Percentiles rank a stretch among this genome's conserved stretches.
These are phyloP conservation scores for Psilopsiagon aymara DNA, from an alignment of 2,113 vertebrate genomes.

Conservation along the genomic window DNA sequence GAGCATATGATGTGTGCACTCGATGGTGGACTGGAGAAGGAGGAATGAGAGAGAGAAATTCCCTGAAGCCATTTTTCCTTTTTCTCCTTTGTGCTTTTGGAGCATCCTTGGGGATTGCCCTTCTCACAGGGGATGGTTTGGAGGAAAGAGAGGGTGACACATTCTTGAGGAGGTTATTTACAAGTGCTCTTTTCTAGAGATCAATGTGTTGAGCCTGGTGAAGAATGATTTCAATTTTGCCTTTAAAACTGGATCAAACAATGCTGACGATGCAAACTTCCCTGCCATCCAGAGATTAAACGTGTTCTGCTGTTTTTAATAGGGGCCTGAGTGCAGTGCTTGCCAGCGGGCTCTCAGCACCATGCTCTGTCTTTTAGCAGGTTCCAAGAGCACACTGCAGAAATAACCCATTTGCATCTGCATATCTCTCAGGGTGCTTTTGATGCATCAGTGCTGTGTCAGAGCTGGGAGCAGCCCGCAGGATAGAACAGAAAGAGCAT, in stretches of 20 bases:
- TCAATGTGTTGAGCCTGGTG: slow-evolving; percentile 39
- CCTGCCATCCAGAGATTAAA: slow-evolving; percentile 39
- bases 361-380: not conserved
- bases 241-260: slow-evolving; percentile 61
- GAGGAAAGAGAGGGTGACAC: slow-evolving; percentile 12
- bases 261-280: slow-evolving; percentile 47
- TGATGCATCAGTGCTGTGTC: not conserved
- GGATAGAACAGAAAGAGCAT: not conserved
- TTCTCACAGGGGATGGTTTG: not conserved
- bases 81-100: not conserved
- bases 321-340: not conserved
- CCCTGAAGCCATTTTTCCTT: not conserved
- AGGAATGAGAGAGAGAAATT: not conserved
- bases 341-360: not conserved
- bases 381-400: not conserved
- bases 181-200: slow-evolving; percentile 34
- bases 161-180: slow-evolving; percentile 37
- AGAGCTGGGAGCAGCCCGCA: not conserved
- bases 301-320: slow-evolving; percentile 44
- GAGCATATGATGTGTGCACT: not conserved
- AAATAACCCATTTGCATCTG: not conserved
- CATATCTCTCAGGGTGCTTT: not conserved
- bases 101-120: slow-evolving; percentile 13
- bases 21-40: not conserved
- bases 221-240: slow-evolving; percentile 56